Base-by-base conservation (phyloP, 2,888 invertebrate genomes). In the Ophion ellenae region DNA sequence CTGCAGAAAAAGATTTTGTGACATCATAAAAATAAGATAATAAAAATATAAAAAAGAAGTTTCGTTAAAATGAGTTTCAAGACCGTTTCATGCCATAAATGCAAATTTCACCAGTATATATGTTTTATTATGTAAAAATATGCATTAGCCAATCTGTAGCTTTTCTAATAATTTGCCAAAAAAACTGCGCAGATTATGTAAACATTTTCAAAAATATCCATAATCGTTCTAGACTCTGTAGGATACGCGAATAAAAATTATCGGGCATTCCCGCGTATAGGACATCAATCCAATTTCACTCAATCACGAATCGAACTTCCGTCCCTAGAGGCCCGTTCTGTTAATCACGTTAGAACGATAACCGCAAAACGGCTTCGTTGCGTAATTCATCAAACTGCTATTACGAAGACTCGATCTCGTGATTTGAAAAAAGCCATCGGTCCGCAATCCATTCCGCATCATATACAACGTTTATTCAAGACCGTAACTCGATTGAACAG, bases 321-420 rank as follows among this genome's bases (percentile, higher is more conserved):
- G 28, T 20, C 79, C 57, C 63, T 64, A 75, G 74, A n/a, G 67
- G 36, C 63, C 45, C 64, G 69, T 79, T 79, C 73, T 11, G 67
- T 83, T 76, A 73, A 73, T 61, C 57, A 63, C 67, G 63, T 86
- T 80, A 83, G 85, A 86, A 40, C 40, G 80, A 69, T 69, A 69
- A 57, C 61, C 76, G 67, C 66, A 63, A 83, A 86, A 83, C 73
- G 85, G 85, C 85, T 86, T 86, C 85, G 40, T 81, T 80, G 85
- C 83, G 83, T 80, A 80, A 80, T 86, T 83, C 80, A 47, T 80
- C 53, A 75, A 83, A 85, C 76, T 71, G 74, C 59, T 75, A 75
- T 82, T 53, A 81, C 24, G 40, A 71, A 71, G 40, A 61, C 24
- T 53, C 53, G 11, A 53, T 53, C 17, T 14, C 53, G 14, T 53